Conservation (phyloP, 1,140 invertebrate species). For the Thereuonema tuberculata region DNA sequence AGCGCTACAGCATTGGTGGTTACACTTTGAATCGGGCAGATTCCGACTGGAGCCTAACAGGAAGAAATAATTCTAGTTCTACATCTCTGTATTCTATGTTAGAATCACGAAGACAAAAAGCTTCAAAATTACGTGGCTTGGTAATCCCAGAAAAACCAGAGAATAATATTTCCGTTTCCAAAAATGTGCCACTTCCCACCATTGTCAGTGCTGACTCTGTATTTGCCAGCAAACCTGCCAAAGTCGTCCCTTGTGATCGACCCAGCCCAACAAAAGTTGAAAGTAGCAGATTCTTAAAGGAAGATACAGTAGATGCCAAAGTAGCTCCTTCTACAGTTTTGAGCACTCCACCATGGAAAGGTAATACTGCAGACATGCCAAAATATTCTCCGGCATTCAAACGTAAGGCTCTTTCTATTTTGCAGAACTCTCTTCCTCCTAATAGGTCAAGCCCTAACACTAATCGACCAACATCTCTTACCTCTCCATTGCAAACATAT, state of each 20-base stretch:
- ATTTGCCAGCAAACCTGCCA: background rate
- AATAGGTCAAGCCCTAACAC: background rate
- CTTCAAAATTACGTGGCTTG: slow-evolving; percentile 66
- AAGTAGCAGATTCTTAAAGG: background rate
- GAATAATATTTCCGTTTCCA: slow-evolving; percentile 13
- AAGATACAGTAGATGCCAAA: background rate
- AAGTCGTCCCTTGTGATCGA: background rate
- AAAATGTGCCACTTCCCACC: slow-evolving; percentile 51
- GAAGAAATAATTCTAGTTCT: background rate
- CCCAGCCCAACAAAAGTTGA: background rate
- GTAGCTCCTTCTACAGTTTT: background rate
- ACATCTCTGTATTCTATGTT: slow-evolving; percentile 38
- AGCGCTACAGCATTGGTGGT: slow-evolving; percentile 21
- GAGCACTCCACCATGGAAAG: slow-evolving; percentile 29
- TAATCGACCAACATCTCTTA: background rate
- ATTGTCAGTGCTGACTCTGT: slow-evolving; percentile 50
- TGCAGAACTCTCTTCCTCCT: slow-evolving; percentile 27
- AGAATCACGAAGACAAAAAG: slow-evolving; percentile 60
- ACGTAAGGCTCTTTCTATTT: slow-evolving; percentile 50
- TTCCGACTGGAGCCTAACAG: background rate
- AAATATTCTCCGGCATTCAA: slow-evolving; percentile 75
- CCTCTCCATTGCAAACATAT: background rate
- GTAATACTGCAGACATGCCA: slow-evolving; percentile 35
- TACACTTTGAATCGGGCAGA: background rate
- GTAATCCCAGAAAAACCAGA: slow-evolving; percentile 55